phyloP scores from a whole-genome alignment of 2,888 invertebrate species.

The Hybos culiciformis region DNA sequence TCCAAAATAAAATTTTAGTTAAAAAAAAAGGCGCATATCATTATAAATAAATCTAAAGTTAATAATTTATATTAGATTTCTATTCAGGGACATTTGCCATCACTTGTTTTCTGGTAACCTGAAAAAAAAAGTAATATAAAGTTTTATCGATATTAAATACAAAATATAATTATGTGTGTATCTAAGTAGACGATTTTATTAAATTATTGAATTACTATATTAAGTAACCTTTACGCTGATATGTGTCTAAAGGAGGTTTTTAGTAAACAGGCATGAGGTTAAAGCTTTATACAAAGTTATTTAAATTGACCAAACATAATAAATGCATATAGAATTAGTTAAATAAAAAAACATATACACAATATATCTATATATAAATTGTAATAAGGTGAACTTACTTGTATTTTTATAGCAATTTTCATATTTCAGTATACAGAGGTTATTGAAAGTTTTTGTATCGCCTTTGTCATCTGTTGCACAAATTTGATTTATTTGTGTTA shows the following conservation, averaged over 20 bases:
- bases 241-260: too few relatives aligned
- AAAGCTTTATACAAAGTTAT: neutral
- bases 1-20: too few relatives aligned
- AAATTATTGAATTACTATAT: too few relatives aligned
- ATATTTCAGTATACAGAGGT: slow-evolving; percentile 32
- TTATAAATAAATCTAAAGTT: too few relatives aligned
- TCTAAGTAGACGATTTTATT: too few relatives aligned
- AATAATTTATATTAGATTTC: too few relatives aligned
- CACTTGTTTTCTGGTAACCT: slow-evolving; percentile 34
- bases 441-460: slow-evolving; percentile 31
- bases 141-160: too few relatives aligned
- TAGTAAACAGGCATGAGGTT: too few relatives aligned
- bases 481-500: slow-evolving; percentile 14
- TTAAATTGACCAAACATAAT: neutral
- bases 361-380: too few relatives aligned
- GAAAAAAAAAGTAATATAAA: slow-evolving; percentile 6
- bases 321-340: neutral
- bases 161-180: too few relatives aligned
- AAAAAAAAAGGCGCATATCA: too few relatives aligned
- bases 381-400: slow-evolving; percentile 18
- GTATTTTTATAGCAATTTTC: slow-evolving; percentile 31
- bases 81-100: slow-evolving; percentile 30
- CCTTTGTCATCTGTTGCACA: slow-evolving; percentile 34
- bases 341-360: neutral
- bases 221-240: too few relatives aligned